These are phyloP conservation scores for Formica selysi DNA, from an alignment of 1,140 invertebrate genomes.

Conservation along the genomic window DNA sequence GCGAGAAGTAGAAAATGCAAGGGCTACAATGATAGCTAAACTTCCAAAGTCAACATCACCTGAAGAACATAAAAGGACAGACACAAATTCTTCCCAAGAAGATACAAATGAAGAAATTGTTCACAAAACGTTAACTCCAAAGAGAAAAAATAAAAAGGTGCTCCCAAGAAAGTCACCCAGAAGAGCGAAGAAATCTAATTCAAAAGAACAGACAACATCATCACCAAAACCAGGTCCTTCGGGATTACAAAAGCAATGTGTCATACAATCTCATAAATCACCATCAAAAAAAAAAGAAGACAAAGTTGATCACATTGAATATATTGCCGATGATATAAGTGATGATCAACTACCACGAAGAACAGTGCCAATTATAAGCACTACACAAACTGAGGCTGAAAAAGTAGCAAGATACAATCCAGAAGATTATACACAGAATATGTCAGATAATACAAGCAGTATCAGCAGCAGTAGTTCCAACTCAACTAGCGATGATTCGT, in stretches of 20 bases:
- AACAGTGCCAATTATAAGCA: slow-evolving; percentile 72
- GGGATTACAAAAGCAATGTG: slow-evolving; percentile 33
- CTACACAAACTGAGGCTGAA: slow-evolving; percentile 71
- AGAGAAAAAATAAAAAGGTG: slow-evolving; percentile 57
- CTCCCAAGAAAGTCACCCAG: slow-evolving; percentile 68
- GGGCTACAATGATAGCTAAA: slow-evolving; percentile 83
- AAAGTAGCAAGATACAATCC: slow-evolving; percentile 81
- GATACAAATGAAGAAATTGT: slow-evolving; percentile 31
- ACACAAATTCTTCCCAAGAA: neutral
- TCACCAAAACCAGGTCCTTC: neutral
- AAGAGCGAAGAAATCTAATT: slow-evolving; percentile 66
- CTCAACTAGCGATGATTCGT: slow-evolving; percentile 83
- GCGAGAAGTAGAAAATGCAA: slow-evolving; percentile 85
- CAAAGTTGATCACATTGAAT: neutral
- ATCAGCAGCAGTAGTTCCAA: slow-evolving; percentile 75
- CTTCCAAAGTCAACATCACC: slow-evolving; percentile 64
- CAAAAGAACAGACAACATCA: slow-evolving; percentile 16
- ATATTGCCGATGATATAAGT: slow-evolving; percentile 64
- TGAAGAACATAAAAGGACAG: slow-evolving; percentile 6
- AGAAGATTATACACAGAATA: slow-evolving; percentile 80
- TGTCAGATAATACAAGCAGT: slow-evolving; percentile 70
- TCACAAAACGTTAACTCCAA: slow-evolving; percentile 33
- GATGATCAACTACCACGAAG: slow-evolving; percentile 78
- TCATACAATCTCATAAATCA: neutral
- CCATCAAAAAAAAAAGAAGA: neutral